phyloP scores from a whole-genome alignment of 2,888 invertebrate species.

The Troides oblongomaculatus region DNA sequence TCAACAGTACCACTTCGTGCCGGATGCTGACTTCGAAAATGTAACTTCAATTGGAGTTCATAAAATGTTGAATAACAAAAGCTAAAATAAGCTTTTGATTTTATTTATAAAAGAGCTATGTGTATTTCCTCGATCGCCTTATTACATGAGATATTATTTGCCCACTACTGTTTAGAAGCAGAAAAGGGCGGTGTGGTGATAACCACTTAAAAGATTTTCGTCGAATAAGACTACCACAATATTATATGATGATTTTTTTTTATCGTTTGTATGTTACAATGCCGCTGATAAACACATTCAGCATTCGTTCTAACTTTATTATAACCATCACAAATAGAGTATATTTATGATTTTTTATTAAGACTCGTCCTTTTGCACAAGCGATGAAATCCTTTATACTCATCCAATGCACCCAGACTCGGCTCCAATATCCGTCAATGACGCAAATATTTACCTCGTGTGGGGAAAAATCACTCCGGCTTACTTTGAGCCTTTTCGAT shows the following conservation, averaged over 20 bases:
- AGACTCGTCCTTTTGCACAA: background rate
- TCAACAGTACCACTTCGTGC: slow-evolving; percentile 16
- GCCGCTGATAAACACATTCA: no score
- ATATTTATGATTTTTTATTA: background rate
- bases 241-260: no score
- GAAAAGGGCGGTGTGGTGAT: no score
- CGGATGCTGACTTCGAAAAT: slow-evolving; percentile 23
- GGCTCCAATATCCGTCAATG: slow-evolving; percentile 2
- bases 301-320: no score
- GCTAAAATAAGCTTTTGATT: background rate
- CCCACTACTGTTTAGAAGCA: background rate
- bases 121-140: background rate
- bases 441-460: slow-evolving; percentile 2
- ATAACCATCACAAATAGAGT: background rate
- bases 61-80: slow-evolving; percentile 11
- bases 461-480: background rate
- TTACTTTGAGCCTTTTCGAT: background rate
- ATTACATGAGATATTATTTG: background rate
- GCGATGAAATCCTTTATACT: background rate
- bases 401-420: slow-evolving; percentile 2
- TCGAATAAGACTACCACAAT: no score
- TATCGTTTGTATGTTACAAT: no score
- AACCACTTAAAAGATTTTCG: no score
- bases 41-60: slow-evolving; percentile 21
- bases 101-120: background rate